Percentiles rank a stretch among this genome's conserved stretches.
These are phyloP conservation scores for Oceanodroma leucorhoa DNA, from an alignment of 2,797 vertebrate species.

Conservation along the genomic window DNA sequence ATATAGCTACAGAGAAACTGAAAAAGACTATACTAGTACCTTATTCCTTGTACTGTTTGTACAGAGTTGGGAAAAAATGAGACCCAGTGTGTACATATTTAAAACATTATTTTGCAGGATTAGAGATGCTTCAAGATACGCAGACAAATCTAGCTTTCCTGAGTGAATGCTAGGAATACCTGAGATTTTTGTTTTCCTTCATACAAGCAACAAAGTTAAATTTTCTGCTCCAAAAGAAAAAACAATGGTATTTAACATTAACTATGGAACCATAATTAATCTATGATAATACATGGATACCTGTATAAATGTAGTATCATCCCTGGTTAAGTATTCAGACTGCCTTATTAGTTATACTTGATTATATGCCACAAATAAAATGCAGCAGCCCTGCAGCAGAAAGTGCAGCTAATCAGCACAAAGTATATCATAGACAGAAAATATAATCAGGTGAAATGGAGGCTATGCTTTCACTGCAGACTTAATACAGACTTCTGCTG, in stretches of 20 bases:
- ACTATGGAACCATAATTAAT: neutral
- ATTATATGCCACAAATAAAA: conserved; percentile 3
- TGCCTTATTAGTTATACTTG: neutral
- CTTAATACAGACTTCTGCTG: neutral
- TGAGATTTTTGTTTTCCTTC: neutral
- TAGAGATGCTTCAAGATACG: neutral
- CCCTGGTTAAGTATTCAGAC: neutral
- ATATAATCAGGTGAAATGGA: neutral
- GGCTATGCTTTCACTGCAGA: neutral
- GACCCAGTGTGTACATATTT: neutral
- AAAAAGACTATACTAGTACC: neutral
- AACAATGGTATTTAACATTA: neutral
- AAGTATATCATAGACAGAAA: neutral
- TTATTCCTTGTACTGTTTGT: neutral
- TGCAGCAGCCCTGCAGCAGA: conserved; percentile 35
- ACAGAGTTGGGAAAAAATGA: neutral
- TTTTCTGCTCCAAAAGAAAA: neutral
- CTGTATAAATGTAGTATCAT: neutral
- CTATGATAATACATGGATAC: neutral
- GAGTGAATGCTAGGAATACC: neutral
- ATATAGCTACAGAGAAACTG: neutral
- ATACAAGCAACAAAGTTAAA: neutral
- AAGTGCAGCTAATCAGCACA: conserved; percentile 38
- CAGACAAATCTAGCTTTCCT: neutral
- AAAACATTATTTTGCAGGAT: neutral